A percentile compares a stretch with the other conserved stretches of the same genome.
These are phyloP conservation scores for Xenotilapia leptura DNA, from an alignment of 2,113 vertebrate species.

Conservation along the genomic window DNA sequence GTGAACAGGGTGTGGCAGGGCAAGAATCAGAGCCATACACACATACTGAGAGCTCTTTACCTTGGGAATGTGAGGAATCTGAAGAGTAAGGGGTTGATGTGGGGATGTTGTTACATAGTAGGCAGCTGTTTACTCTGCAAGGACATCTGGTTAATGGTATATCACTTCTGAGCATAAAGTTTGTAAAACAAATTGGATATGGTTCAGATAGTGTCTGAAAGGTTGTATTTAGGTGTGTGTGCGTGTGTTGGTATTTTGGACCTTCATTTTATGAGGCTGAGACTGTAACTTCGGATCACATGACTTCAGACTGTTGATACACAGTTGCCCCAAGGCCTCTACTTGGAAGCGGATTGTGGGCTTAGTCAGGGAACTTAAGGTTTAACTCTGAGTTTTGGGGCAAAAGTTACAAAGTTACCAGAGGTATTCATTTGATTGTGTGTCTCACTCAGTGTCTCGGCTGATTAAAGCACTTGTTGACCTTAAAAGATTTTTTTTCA, in stretches of 20 bases:
- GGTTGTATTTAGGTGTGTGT: background rate
- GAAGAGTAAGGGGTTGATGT: conserved; percentile 19
- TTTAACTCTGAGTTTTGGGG: background rate
- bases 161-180: background rate
- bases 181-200: background rate
- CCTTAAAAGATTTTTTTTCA: background rate
- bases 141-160: background rate
- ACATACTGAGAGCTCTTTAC: background rate
- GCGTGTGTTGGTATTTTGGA: background rate
- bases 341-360: background rate
- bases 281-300: background rate
- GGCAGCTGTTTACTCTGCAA: conserved; percentile 7
- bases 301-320: background rate
- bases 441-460: background rate
- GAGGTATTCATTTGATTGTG: background rate
- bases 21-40: background rate
- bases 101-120: conserved; percentile 28
- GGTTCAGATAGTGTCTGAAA: background rate
- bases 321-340: background rate
- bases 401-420: background rate
- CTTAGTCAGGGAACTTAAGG: background rate
- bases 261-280: background rate
- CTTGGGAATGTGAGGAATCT: conserved; percentile 55
- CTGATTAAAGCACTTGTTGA: background rate
- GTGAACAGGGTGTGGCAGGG: conserved; percentile 38